phyloP scores from a whole-genome alignment of 2,888 invertebrate species.

The Melieria omissa region DNA sequence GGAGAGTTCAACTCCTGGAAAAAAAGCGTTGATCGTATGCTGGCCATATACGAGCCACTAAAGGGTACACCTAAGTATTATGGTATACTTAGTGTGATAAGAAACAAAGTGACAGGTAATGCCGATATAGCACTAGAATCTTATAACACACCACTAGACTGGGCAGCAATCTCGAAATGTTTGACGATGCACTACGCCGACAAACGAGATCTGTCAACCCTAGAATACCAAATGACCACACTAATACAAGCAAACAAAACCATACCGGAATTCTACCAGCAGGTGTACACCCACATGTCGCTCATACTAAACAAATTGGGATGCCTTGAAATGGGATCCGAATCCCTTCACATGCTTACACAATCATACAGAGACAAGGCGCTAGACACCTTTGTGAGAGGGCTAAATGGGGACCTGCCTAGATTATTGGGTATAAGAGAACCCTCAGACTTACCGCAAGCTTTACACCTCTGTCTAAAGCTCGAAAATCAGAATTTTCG shows the following conservation, averaged over 20 bases:
- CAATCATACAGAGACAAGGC: slow-evolving; percentile 37
- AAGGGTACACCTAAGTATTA: slow-evolving; percentile 11
- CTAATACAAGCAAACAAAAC: slow-evolving; percentile 35
- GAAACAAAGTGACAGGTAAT: slow-evolving; percentile 29
- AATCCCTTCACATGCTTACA: slow-evolving; percentile 36
- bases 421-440: slow-evolving; percentile 14
- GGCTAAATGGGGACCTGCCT: slow-evolving; percentile 15
- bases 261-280: slow-evolving; percentile 44
- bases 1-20: slow-evolving; percentile 17
- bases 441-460: slow-evolving; percentile 1
- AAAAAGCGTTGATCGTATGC: slow-evolving; percentile 20
- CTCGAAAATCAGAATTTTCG: background rate
- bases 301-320: slow-evolving; percentile 45
- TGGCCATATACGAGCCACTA: slow-evolving; percentile 6
- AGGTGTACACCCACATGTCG: slow-evolving; percentile 44
- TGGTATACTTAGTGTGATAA: too few relatives aligned
- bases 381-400: slow-evolving; percentile 15
- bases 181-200: slow-evolving; percentile 22
- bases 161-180: too few relatives aligned
- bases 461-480: background rate
- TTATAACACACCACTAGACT: too few relatives aligned
- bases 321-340: slow-evolving; percentile 39
- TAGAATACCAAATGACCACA: slow-evolving; percentile 37
- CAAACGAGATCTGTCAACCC: slow-evolving; percentile 23
- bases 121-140: slow-evolving; percentile 31